Base-by-base conservation (phyloP, 2,888 invertebrate species). In the Drosophila emarginata region DNA sequence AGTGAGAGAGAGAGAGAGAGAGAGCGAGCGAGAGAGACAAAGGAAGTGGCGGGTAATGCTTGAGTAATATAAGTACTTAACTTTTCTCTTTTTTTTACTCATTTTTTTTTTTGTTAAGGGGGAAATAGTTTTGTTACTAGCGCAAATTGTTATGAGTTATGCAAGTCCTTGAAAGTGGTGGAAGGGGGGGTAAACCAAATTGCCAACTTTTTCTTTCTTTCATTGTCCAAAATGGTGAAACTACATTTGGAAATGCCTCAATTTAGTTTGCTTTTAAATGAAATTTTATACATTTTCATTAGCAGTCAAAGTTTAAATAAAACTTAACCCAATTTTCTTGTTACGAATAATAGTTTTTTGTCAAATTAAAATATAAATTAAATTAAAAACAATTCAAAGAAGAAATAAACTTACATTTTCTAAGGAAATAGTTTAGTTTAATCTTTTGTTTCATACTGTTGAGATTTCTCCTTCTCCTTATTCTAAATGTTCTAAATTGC, bases 1-100 rank as follows among this genome's bases (percentile, higher is more conserved):
- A 14, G 39, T 39, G 45, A 21, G 45, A 18, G 50, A 26, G 37
- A 18, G 50, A 2, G 18, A 39, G 28, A 28, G 21, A 56, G 53
- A 52, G 68, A 4, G 3, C 4, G 9, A n/a, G 4, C 4, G 9
- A n/a, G 4, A 18, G 18, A 37, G 57, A 45, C 21, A 45, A 21
- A 23, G 39, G 6, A 36, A 21, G 52, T 40, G 15, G 26, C 53
- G 21, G 45, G 12, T 23, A 36, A n/a, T 28, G 61, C 50, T 59
- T 59, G 52, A 64, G 60, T 57, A 71, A 71, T 71, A 36, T 18
- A 64, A 50, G 54, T 39, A 23, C 51, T 40, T 28, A 65, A 32
- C 18, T 54, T 45, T 21, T 45, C 15, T 39, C 14, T 40, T 15
- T 15, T 40, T 40, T 40, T 40, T 18, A 4, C 4, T n/a, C n/a